phyloP scores from a whole-genome alignment of 2,113 vertebrate species.

The Geococcyx californianus region DNA sequence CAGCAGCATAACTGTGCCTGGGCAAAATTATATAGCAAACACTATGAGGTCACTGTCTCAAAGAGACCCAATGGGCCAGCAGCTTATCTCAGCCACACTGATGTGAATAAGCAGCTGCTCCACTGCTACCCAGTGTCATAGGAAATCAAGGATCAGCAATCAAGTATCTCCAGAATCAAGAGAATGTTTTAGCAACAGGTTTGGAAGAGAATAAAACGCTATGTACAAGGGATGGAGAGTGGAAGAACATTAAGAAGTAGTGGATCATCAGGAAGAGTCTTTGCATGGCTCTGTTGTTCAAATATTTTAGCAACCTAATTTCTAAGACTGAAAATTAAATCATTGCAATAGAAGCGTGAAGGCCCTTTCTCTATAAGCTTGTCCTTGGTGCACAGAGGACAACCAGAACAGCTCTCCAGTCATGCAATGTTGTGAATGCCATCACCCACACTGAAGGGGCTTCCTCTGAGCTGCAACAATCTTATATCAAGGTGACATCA shows the following conservation, averaged over 20 bases:
- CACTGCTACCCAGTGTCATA: rapidly evolving
- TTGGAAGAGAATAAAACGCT: background rate
- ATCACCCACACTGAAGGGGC: background rate
- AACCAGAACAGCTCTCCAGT: background rate
- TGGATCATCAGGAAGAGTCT: background rate
- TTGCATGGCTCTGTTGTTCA: background rate
- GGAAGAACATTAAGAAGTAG: background rate
- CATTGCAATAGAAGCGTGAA: background rate
- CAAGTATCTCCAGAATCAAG: background rate
- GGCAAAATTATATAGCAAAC: background rate
- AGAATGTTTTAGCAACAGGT: background rate
- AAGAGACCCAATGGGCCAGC: background rate
- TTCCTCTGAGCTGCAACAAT: background rate
- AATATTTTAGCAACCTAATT: background rate
- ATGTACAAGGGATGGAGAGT: background rate
- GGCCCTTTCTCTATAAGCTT: background rate
- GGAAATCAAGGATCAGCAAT: background rate
- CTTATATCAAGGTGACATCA: background rate
- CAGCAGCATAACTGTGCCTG: background rate
- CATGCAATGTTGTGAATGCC: background rate
- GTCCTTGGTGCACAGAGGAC: background rate
- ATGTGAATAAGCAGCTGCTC: background rate
- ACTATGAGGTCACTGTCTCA: rapidly evolving
- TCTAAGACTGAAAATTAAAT: background rate
- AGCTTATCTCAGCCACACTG: background rate